Conservation (phyloP, 2,113 vertebrate genomes). For the Misgurnus mizolepis region DNA sequence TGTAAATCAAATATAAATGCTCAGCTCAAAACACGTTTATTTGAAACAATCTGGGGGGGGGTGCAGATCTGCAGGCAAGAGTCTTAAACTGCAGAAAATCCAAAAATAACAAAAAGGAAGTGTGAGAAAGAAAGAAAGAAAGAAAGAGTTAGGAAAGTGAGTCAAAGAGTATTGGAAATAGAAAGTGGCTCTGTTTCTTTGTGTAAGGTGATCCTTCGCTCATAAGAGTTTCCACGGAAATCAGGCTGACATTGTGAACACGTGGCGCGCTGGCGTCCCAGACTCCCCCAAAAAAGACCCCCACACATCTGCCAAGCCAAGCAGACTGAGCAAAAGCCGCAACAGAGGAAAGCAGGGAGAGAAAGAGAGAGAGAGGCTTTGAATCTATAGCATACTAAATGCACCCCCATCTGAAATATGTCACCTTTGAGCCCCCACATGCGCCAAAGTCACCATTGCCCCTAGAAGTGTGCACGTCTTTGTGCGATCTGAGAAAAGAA, state of each 20-base stretch:
- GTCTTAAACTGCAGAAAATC: slow-evolving; percentile 21
- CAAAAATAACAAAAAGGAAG: slow-evolving; percentile 48
- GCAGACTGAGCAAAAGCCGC: slow-evolving; percentile 58
- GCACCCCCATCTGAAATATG: slow-evolving; percentile 67
- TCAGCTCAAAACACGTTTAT: neutral
- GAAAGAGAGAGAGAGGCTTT: slow-evolving; percentile 55
- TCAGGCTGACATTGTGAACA: slow-evolving; percentile 70
- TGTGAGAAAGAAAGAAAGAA: slow-evolving; percentile 36
- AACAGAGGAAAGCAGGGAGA: slow-evolving; percentile 9
- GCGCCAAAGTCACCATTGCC: slow-evolving; percentile 61
- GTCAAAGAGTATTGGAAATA: slow-evolving; percentile 9
- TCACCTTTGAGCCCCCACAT: slow-evolving; percentile 69
- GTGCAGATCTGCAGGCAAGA: neutral
- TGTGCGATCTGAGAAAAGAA: slow-evolving; percentile 46
- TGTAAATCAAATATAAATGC: slow-evolving; percentile 12
- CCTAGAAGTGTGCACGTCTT: slow-evolving; percentile 67
- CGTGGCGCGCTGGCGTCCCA: slow-evolving; percentile 58
- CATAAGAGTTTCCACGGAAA: slow-evolving; percentile 70
- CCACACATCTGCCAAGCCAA: slow-evolving; percentile 78
- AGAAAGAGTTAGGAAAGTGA: neutral
- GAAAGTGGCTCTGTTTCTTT: slow-evolving; percentile 53
- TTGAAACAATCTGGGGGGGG: slow-evolving; percentile 6
- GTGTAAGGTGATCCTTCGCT: slow-evolving; percentile 56
- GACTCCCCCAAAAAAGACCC: slow-evolving; percentile 58
- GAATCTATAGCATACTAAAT: slow-evolving; percentile 75